Base-by-base conservation (phyloP, 2,888 invertebrate genomes). In the Drosophila pegasa region DNA sequence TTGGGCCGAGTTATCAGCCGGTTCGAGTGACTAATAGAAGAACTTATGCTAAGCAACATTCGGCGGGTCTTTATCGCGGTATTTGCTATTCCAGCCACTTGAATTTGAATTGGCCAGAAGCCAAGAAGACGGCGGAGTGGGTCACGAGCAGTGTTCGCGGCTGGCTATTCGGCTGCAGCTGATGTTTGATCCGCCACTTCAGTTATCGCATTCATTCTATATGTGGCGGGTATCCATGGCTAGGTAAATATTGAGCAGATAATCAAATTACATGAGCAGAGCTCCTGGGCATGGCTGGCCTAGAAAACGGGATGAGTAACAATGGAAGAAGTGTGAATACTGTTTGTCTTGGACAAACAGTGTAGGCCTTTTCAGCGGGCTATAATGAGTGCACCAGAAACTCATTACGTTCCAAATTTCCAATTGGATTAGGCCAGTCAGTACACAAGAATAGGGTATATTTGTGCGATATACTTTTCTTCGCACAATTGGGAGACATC, bases 31-130 rank as follows among this genome's bases (percentile, higher is more conserved):
- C 79, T 84, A 81, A 84, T 73, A 40, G 56, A 33, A 63, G 37
- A 62, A 71, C 75, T 47, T 64, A 84, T 71, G 78, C 80, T 80
- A 72, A 80, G 72, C 65, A 73, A 57, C 62, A 57, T 63, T 33
- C 41, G 59, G 52, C 51, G 50, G 41, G 56, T 51, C 70, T 71
- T 51, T 63, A 45, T 61, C 56, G 9, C n/a, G 12, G 33, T 55
- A 20, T 55, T 68, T 74, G 54, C 73, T 56, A 65, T 74, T 80
- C 65, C 70, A 69, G 72, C 55, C 72, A 72, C 68, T 78, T 69
- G 66, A 69, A 67, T 72, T 59, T 22, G 22, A 12, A 38, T 61
- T 45, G 63, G 18, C 57, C 48, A 29, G 51, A 55, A 58, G 57
- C 60, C 63, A 68, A 38, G 22, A 14, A 33, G 14, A 3, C 31